phyloP scores from a whole-genome alignment of 2,113 vertebrate species.

The Stegastes partitus region DNA sequence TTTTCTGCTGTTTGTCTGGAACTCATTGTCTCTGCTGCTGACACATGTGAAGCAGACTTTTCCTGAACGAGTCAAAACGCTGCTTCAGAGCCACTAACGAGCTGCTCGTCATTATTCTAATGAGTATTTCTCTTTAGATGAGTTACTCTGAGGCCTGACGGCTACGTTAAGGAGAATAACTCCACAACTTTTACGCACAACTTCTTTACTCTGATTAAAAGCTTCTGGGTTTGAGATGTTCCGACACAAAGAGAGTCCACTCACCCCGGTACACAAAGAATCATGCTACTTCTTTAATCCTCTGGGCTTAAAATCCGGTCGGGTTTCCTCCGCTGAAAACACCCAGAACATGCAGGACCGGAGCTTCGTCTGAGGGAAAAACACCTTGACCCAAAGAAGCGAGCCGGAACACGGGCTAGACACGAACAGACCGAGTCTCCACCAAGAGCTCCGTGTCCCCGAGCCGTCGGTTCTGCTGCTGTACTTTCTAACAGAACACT shows the following conservation, averaged over 20 bases:
- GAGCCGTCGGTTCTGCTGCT: neutral
- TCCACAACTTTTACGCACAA: too few relatives aligned
- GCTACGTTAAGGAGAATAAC: too few relatives aligned
- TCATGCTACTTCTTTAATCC: conserved; percentile 78
- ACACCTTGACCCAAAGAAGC: neutral
- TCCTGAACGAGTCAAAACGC: neutral
- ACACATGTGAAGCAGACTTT: neutral
- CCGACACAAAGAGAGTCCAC: conserved; percentile 67
- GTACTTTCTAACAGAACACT: neutral
- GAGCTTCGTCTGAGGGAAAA: neutral
- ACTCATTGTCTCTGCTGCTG: neutral
- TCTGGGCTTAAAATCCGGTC: conserved; percentile 25
- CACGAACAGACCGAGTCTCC: neutral
- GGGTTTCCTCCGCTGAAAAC: neutral
- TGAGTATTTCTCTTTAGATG: neutral
- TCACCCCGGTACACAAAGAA: conserved; percentile 87
- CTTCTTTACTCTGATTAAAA: too few relatives aligned
- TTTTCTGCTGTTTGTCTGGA: neutral
- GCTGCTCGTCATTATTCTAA: neutral
- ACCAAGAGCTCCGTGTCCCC: conserved; percentile 3
- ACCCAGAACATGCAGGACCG: neutral
- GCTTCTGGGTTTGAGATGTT: neutral
- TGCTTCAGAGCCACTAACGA: neutral
- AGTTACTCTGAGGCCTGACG: neutral
- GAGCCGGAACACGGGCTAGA: neutral